phyloP scores from a whole-genome alignment of 2,797 vertebrate species.

The Eidolon dupreanum region DNA sequence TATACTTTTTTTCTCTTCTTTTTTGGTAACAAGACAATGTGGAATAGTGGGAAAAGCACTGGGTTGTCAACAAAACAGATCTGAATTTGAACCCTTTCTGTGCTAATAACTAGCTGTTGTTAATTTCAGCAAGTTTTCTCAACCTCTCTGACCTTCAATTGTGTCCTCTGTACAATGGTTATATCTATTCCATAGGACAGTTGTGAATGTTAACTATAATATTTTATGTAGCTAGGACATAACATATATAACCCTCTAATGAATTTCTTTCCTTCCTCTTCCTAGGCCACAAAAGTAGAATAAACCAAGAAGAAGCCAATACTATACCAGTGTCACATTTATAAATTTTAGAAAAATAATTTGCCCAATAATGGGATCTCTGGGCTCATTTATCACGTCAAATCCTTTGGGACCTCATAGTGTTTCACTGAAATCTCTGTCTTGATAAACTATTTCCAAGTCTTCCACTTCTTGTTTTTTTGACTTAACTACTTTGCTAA shows the following conservation, averaged over 20 bases:
- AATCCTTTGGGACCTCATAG: background rate
- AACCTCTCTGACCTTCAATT: background rate
- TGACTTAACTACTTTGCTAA: background rate
- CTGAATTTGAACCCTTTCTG: background rate
- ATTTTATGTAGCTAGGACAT: constrained; percentile 6
- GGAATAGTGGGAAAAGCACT: background rate
- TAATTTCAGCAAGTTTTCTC: constrained; percentile 8
- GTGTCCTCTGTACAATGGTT: background rate
- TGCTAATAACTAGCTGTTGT: background rate
- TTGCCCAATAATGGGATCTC: background rate
- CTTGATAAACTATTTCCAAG: background rate
- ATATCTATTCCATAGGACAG: background rate
- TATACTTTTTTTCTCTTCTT: background rate
- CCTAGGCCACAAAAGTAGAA: constrained; percentile 17
- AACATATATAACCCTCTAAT: background rate
- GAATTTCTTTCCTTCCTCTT: constrained; percentile 7
- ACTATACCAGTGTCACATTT: background rate
- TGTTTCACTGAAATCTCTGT: background rate
- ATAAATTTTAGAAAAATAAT: constrained; percentile 55
- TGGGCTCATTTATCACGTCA: background rate
- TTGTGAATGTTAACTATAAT: constrained; percentile 31
- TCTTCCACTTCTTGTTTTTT: background rate
- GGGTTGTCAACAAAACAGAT: background rate
- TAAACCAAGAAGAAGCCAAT: constrained; percentile 7
- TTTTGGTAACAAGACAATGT: background rate